These are phyloP conservation scores for Ageneiosus marmoratus DNA, from an alignment of 2,113 vertebrate species.

Conservation along the genomic window DNA sequence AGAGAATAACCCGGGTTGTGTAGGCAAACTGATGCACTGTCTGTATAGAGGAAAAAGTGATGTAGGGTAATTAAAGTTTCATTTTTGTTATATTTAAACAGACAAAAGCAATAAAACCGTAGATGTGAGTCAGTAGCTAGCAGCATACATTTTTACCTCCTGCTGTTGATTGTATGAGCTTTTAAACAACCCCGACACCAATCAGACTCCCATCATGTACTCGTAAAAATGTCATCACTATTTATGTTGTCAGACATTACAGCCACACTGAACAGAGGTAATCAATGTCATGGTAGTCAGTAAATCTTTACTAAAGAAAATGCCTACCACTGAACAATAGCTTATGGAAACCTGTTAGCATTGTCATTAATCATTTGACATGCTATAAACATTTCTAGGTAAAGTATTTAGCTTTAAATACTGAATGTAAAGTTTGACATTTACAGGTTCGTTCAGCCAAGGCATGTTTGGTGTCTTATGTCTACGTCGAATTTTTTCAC, in stretches of 20 bases:
- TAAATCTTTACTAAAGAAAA: constrained; percentile 3
- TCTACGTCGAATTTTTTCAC: background rate
- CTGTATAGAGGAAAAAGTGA: too few relatives aligned
- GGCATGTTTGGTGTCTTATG: background rate
- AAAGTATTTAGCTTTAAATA: background rate
- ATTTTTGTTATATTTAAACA: background rate
- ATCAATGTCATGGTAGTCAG: background rate
- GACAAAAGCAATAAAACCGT: background rate
- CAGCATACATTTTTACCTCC: background rate
- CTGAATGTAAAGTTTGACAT: background rate
- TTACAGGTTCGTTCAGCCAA: background rate
- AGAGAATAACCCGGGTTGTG: background rate
- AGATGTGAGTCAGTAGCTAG: background rate
- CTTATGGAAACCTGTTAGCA: background rate
- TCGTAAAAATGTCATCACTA: constrained; percentile 1
- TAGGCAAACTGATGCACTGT: background rate
- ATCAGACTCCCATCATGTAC: constrained; percentile 13
- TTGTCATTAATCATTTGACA: constrained; percentile 1
- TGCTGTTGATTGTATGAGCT: constrained; percentile 12
- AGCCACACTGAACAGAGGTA: background rate
- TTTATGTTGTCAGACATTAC: constrained; percentile 18
- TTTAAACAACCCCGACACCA: constrained; percentile 1
- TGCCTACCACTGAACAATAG: background rate
- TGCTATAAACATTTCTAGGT: background rate
- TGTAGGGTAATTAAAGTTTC: background rate